Base-by-base conservation (phyloP, 2,113 vertebrate genomes). In the Takifugu bimaculatus region DNA sequence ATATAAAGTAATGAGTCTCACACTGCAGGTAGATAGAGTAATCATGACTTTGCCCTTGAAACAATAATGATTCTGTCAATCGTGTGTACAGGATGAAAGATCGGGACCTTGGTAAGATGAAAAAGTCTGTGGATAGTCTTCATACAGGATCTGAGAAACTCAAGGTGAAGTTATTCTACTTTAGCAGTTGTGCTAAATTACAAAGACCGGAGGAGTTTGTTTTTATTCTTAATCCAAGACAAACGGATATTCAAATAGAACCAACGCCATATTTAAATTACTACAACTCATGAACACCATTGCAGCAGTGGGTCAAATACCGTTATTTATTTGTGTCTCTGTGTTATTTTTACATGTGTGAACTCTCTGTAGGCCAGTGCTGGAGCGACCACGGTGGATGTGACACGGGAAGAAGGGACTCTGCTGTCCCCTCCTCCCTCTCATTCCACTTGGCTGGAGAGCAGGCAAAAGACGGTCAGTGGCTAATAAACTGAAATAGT, bases 381-480 rank as follows among this genome's bases (percentile, higher is more conserved):
- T 35, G 60, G 32, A 52, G 27, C 6, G 13, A 47, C 70, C 13
- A 26, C 5, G 54, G 35, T 66, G 57, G 87, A 90, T 55, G 45
- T 81, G 57, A 80, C 66, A 2, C 79, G 89, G 61, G 82, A 85
- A 71, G 84, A 88, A 47, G 81, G 84, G 61, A 87, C 26, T 59
- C 57, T 65, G 26, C 55, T 54, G 59, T 68, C 50, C 58, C 57
- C 54, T 54, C 63, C 70, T 67, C 59, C 70, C 15, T 51, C 65
- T 58, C 81, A 86, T 39, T 51, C 59, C 20, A 92, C 93, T 15
- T 96, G 93, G 94, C 65, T 93, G 54, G 88, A 89, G 35, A 80
- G 78, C 62, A 93, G 85, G 77, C 77, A 20, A 27, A 70, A 89
- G 28, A 76, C 80, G 85, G 93, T 95, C 6, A 84, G 87, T 88